Evolutionary conservation across 2,888 invertebrate genomes (phyloP), one percentile per base, ranked within the genome.

Genomic region (Macropis europaea): DNA sequence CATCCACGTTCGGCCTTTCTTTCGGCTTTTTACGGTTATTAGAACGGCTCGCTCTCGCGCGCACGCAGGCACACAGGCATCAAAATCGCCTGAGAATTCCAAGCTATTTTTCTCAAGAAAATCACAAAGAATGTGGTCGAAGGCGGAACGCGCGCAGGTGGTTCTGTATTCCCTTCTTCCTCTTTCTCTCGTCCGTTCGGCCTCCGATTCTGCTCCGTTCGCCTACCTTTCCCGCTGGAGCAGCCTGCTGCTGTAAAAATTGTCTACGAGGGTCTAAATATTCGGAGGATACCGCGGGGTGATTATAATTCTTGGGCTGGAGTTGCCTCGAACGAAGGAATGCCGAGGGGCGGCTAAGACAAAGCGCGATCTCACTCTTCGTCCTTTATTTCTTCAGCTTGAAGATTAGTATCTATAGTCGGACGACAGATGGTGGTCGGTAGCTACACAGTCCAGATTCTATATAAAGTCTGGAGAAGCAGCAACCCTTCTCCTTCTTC

Each of bases 381-480:
- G 78, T 56, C 73, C 79, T 84, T 76, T 83, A 82, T 82, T 77
- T 77, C 77, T 77, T 72, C 79, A 69, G 61, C 76, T 19, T 75
- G 73, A 73, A 86, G 86, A 85, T 86, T 84, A 81, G 85, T 85
- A 85, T 86, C 86, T 86, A 82, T 82, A 82, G 81, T 73, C 77
- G 75, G 77, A 74, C 82, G 83, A 83, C 85, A 85, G 84, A 85
- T 84, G 85, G 84, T 84, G 79, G 82, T 81, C 84, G 85, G 84
- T 85, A 83, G 84, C 80, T 77, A 57, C 78, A 73, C 73, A 70
- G 75, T 79, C 79, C 73, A 62, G 76, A 61, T 77, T 76, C 76
- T 81, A 79, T 82, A 83, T 79, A 76, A 76, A 83, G 73, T 73
- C 79, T 66, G 69, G 52, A n/a, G n/a, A 72, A 72, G 64, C 66